Conservation (phyloP, 2,113 vertebrate genomes). For the Cricetomys ansorgei region DNA sequence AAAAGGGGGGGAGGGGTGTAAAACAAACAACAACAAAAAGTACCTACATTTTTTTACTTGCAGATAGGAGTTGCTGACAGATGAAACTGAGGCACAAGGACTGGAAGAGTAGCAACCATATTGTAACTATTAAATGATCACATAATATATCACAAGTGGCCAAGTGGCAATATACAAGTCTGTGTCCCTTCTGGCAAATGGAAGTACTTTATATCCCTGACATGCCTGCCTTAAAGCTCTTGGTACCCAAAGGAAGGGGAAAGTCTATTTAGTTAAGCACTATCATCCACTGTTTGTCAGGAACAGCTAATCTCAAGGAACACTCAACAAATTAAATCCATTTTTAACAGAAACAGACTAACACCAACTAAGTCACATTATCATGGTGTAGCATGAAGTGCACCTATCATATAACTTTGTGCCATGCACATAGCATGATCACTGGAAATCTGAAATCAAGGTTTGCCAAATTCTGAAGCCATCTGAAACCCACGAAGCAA, state of each 20-base stretch:
- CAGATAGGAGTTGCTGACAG: background rate
- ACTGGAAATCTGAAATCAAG: constrained; percentile 44
- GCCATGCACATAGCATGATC: background rate
- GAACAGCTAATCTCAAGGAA: background rate
- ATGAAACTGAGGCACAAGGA: background rate
- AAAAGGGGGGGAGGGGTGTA: background rate
- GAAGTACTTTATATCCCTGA: background rate
- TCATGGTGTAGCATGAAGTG: background rate
- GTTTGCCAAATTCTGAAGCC: constrained; percentile 31
- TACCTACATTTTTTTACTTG: background rate
- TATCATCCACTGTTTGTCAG: constrained; percentile 4
- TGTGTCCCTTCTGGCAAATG: background rate
- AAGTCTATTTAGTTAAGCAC: background rate
- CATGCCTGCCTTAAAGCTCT: background rate
- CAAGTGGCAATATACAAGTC: background rate
- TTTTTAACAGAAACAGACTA: background rate
- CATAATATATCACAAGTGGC: background rate
- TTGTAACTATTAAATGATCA: background rate
- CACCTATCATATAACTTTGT: constrained; percentile 19
- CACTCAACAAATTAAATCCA: background rate
- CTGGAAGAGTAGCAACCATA: constrained; percentile 9
- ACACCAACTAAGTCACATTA: background rate
- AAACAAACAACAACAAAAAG: background rate
- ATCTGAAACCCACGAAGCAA: background rate
- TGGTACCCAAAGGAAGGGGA: background rate